These are phyloP conservation scores for Ypsolopha scabrella DNA, from an alignment of 2,888 invertebrate species.

Conservation along the genomic window DNA sequence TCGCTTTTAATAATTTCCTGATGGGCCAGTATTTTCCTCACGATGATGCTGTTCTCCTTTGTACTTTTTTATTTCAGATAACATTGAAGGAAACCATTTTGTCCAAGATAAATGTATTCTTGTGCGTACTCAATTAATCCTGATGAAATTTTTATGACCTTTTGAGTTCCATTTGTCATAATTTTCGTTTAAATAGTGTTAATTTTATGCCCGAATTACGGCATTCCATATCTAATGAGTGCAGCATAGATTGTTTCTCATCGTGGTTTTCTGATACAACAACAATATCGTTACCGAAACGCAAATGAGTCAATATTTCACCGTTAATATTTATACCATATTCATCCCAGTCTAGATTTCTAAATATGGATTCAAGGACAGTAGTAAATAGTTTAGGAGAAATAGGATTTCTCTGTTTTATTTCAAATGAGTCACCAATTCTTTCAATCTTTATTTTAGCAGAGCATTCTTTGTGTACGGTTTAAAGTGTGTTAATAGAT, in stretches of 20 bases:
- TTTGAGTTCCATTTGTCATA: not conserved
- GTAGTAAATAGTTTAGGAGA: not conserved
- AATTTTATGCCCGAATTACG: not conserved
- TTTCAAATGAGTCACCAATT: not conserved
- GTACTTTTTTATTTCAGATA: not conserved
- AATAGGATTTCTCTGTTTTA: not conserved
- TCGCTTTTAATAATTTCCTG: no score
- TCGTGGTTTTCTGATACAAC: not conserved
- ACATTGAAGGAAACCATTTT: no score
- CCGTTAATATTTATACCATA: slow-evolving; percentile 2
- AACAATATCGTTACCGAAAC: slow-evolving; percentile 1
- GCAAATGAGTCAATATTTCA: not conserved
- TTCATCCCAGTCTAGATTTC: not conserved
- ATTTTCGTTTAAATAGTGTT: not conserved
- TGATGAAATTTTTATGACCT: not conserved
- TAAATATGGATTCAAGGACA: not conserved
- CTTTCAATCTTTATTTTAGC: slow-evolving; percentile 1
- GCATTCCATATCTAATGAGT: not conserved
- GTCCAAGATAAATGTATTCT: not conserved
- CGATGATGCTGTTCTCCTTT: not conserved
- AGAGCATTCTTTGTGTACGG: not conserved
- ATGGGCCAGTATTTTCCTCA: slow-evolving; percentile 2
- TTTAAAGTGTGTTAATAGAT: not conserved
- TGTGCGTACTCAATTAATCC: not conserved
- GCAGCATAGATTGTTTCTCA: not conserved